Evolutionary conservation across 2,888 invertebrate genomes (phyloP), one percentile per base, ranked within the genome.

Genomic region (Zootermopsis nevadensis): DNA sequence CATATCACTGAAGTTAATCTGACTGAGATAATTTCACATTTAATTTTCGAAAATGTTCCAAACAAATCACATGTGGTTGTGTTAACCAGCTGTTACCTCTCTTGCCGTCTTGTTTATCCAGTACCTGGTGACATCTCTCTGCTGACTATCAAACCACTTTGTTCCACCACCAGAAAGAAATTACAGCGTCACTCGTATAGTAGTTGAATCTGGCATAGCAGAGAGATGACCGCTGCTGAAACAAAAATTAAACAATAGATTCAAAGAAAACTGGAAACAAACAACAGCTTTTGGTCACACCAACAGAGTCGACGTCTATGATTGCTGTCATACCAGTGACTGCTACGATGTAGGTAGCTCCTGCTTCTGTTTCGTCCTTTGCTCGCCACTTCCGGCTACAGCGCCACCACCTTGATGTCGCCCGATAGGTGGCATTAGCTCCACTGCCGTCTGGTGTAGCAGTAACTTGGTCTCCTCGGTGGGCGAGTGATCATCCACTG

Each of bases 401-500:
- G 67, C 42, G 24, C 80, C 80, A 24, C 48, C 38, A 31, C 79
- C 33, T 22, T 48, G 53, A 30, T 31, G 76, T 55, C 76, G 48
- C 27, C 72, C 30, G n/a, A 31, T n/a, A 30, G 83, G 55, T 66
- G 83, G 33, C 77, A 81, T 24, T 31, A 67, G 48, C 24, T 83
- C 81, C 31, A 67, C 77, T 22, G 83, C 84, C 48, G 84, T 72
- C 24, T 84, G 82, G 66, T 82, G 84, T 4, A 82, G 74, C 55
- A 85, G 82, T 85, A 91, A 87, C 86, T 89, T 89, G 77, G 91
- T 91, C 87, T 91, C 91, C 87, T 91, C 91, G 76, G 90, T 91
- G 24, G 91, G 91, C 38, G 91, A 91, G 84, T 88, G 88, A 85
- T 91, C 91, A 81, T 90, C 90, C 89, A 91, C 89, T 38, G 91